Conservation (phyloP, 2,888 invertebrate species). For the Drosophila peninsularis region DNA sequence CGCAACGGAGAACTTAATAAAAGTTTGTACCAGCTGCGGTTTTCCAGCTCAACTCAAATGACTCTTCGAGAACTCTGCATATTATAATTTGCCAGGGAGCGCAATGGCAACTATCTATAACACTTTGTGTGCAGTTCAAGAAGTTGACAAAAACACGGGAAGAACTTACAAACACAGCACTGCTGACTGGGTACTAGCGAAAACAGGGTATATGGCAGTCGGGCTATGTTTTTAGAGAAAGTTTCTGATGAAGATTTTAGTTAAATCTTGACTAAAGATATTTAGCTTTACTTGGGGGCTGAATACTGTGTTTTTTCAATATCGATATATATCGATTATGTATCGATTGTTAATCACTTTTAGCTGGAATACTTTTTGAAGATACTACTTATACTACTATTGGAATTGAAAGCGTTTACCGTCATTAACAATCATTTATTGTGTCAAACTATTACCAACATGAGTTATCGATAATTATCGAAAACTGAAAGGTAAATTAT, state of each 20-base stretch:
- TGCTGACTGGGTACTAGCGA: too few species aligned
- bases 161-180: not conserved
- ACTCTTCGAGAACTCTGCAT: constrained; percentile 2
- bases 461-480: not conserved
- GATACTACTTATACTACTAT: too few species aligned
- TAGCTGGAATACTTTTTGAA: not conserved
- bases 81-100: not conserved
- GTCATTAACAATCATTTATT: too few species aligned
- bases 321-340: not conserved
- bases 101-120: not conserved
- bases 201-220: constrained; percentile 1
- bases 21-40: constrained; percentile 24
- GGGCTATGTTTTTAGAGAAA: not conserved
- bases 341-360: not conserved
- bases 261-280: not conserved
- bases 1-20: constrained; percentile 31
- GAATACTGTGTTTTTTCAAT: too few species aligned
- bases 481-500: too few species aligned
- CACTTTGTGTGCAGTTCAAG: not conserved
- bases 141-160: not conserved
- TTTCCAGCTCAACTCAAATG: constrained; percentile 8
- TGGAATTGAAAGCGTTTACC: too few species aligned
- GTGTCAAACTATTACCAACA: too few species aligned
- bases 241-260: not conserved
- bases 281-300: not conserved